Base-by-base conservation (phyloP, 1,140 invertebrate genomes). In the Drosophila triauraria region DNA sequence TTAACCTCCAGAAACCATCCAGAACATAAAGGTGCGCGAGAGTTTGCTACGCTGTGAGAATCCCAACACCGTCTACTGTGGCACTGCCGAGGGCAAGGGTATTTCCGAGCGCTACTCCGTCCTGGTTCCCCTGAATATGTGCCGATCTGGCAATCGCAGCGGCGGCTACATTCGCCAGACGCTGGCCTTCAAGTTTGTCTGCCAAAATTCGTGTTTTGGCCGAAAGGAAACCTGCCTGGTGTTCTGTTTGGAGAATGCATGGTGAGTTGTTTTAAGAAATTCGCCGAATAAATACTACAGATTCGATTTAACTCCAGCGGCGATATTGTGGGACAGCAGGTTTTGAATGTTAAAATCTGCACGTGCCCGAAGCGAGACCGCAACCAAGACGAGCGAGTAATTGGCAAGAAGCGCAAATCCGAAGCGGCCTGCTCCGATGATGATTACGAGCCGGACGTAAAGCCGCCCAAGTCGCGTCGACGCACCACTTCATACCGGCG, bases 311-410 rank as follows among this genome's bases (percentile, higher is more conserved):
- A 23, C 64, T 84, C 3, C 42, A 92, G 91, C 42, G 91, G 86
- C 20, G 91, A 91, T 53, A 88, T 92, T 51, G 48, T 92, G 2
- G 86, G 81, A 2, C 91, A 92, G 54, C 79, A 90, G 7, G 72
- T 88, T 32, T 46, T 92, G 10, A 51, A 81, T 23, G 59, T 92
- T 2, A 92, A 92, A 65, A 80, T 92, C 20, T 92, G 91, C 17
- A 91, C 83, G 46, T 92, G 91, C 35, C 91, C 91, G 0, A 92
- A 92, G 56, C 86, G 91, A 9, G 91, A 92, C 75, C 77, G 80
- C 13, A 76, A 69, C 50, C 51, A 68, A 23, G 84, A 91, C 27
- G 79, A 91, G 48, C 69, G 82, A 23, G n/a, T 58, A 1, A 30
- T 54, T n/a, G 47, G 15, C 15, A 67, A 56, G n/a, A 87, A 90